Base-by-base conservation (phyloP, 2,113 vertebrate species). In the Cynoglossus semilaevis region DNA sequence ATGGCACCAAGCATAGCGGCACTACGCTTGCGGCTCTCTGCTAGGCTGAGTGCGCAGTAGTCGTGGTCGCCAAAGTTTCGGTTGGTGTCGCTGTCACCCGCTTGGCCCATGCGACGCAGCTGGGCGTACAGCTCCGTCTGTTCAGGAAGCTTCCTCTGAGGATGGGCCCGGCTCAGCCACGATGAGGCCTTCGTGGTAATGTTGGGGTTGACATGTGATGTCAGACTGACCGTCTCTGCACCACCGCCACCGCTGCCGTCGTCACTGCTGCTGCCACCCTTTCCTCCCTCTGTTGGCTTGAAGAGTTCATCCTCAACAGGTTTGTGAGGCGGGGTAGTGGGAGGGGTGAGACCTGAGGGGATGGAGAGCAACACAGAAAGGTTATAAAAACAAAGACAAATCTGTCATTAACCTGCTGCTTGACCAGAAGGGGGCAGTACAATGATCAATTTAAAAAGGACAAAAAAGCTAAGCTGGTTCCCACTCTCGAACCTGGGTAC, bases 261-360 rank as follows among this genome's bases (percentile, higher is more conserved):
- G 0, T 40, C 69, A 0, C 63, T 49, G 1, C 60, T 29, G 42
- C 72, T 29, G 15, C 54, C 36, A 0, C 53, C 51, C 36, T 87
- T 87, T 35, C 54, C 77, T 67, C 92, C 90, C 53, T 96, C 94
- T 0, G 93, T 88, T 0, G 94, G 93, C 84, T 97, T 98, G 86
- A 96, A 99, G 73, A 93, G 92, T 74, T 99, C 95, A 40, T 99
- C 97, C 79, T 98, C 95, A 1, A 93, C 83, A 0, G 95, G 90
- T 79, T 99, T 99, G 77, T 99, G 97, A 0, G 97, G 97, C 0
- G 97, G 97, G 3, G 97, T 98, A 61, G 97, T 98, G 70, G 97
- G 97, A 0, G 97, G 97, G 0, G 97, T 98, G 74, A 99, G 92
- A 83, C 97, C 97, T 99, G 79, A 11, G 9, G 34, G 50, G 36